Conservation (phyloP, 2,888 invertebrate genomes). For the Operophtera brumata region DNA sequence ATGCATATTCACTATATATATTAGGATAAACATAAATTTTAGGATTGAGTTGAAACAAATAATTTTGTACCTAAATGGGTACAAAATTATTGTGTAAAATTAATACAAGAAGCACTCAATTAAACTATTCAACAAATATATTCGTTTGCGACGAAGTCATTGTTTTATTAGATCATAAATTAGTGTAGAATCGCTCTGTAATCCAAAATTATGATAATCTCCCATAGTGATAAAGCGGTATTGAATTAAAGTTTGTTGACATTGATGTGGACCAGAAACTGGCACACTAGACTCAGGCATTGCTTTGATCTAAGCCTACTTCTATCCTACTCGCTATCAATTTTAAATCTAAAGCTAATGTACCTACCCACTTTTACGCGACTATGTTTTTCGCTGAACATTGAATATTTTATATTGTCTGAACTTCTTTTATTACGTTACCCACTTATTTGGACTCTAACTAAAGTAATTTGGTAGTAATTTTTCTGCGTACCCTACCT, state of each 20-base stretch:
- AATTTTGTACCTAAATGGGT: too few relatives aligned
- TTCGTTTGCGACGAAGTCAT: not conserved
- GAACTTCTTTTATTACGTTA: too few relatives aligned
- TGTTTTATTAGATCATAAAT: conserved; percentile 4
- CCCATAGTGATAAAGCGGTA: conserved; percentile 8
- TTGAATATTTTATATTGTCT: not conserved
- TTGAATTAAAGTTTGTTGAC: conserved; percentile 35
- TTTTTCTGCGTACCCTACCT: too few relatives aligned
- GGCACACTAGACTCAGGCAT: conserved; percentile 40
- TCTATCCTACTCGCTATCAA: conserved; percentile 8
- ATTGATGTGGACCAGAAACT: conserved; percentile 48
- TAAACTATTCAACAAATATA: not conserved
- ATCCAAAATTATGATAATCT: conserved; percentile 21
- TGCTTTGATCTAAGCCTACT: conserved; percentile 47
- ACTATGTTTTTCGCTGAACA: not conserved
- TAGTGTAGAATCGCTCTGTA: conserved; percentile 4
- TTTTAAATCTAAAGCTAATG: not conserved
- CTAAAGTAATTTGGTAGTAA: too few relatives aligned
- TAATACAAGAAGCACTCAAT: too few relatives aligned
- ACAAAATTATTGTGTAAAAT: too few relatives aligned
- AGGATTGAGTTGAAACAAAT: too few relatives aligned
- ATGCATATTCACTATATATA: too few relatives aligned
- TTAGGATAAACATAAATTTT: too few relatives aligned
- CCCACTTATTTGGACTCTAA: too few relatives aligned
- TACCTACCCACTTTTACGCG: not conserved